Evolutionary conservation across 2,797 vertebrate genomes (phyloP), one percentile per base, ranked within the genome.

Genomic region (Schizothorax lantsangensis): DNA sequence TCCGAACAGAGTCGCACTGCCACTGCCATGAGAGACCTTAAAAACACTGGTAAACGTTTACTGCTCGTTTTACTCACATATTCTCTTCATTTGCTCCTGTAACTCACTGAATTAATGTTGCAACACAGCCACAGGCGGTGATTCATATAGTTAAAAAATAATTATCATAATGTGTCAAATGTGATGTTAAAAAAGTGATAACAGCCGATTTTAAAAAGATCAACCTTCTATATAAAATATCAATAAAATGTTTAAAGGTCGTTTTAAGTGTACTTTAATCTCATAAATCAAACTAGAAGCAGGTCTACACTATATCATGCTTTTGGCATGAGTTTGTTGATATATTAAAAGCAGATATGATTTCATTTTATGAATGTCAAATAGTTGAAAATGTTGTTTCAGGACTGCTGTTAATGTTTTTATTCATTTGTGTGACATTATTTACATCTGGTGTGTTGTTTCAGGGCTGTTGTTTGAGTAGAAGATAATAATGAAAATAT

Each of bases 11-110:
- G 87, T 71, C 92, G 91, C 85, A 91, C 95, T 43, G 92, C 94
- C 5, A 86, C 85, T 8, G 94, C 95, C 88, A 95, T 95, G 95
- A 95, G 94, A 87, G 95, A 96, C 86, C 92, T 96, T 38, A 93
- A 90, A 89, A 95, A 92, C 88, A 94, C 95, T 74, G 95, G 93
- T 94, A 88, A 64, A 79, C 33, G 71, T 64, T 78, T 75, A 40
- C n/a, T 21, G 59, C 77, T 84, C 38, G 15, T 77, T 33, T 74
- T 36, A 23, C 66, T n/a, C 3, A 36, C 75, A 23, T 33, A 23
- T 8, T 30, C 40, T 36, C 10, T 72, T 71, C 8, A 17, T 62
- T 47, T 79, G 66, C 3, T 71, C 2, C 47, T 45, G 19, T 47
- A 30, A 21, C 59, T 73, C 14, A 33, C 57, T 82, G 49, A 38